Evolutionary conservation across 2,113 vertebrate species (phyloP), one percentile per base, ranked within the genome.

Genomic region (Herpailurus yagouaroundi): DNA sequence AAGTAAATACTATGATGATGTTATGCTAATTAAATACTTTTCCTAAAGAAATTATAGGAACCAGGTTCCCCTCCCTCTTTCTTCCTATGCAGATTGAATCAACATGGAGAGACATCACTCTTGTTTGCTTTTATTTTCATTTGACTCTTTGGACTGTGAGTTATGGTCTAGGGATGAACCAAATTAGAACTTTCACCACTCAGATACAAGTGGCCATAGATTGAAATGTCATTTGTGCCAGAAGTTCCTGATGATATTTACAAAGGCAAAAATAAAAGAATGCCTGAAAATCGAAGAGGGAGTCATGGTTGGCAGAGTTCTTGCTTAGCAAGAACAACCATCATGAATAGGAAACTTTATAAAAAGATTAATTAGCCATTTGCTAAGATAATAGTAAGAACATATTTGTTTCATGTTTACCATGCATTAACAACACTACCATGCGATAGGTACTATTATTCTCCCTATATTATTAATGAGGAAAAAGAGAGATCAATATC

Each of bases 181-280:
- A 3, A 48, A 55, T 36, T 64, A 27, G 7, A 81, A 79, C 69
- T 83, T 89, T 74, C 38, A 86, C 25, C 86, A n/a, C 13, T 88
- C 21, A 85, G 55, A 14, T 68, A 55, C 0, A 55, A 14, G 73
- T 91, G 63, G 13, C 31, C 29, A 50, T 60, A 7, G 19, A 12
- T 45, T 89, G 19, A 95, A 80, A 79, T 74, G 18, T 55, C 38
- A 74, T 68, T 69, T 79, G 15, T 90, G 11, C 25, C 14, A 45
- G 5, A 86, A 87, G 18, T 92, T 95, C 2, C 69, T 45, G 5
- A 27, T 45, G 80, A 84, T 55, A 66, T 63, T 95, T 88, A 89
- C 27, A 68, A 96, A 93, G 21, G 18, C 9, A 27, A 91, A 84
- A 71, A 77, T 50, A 71, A 82, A 6, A 86, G 11, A 87, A 93